A percentile compares a stretch with the other conserved stretches of the same genome.
These are phyloP conservation scores for Xiphophorus couchianus DNA, from an alignment of 2,113 vertebrate species.

Conservation along the genomic window DNA sequence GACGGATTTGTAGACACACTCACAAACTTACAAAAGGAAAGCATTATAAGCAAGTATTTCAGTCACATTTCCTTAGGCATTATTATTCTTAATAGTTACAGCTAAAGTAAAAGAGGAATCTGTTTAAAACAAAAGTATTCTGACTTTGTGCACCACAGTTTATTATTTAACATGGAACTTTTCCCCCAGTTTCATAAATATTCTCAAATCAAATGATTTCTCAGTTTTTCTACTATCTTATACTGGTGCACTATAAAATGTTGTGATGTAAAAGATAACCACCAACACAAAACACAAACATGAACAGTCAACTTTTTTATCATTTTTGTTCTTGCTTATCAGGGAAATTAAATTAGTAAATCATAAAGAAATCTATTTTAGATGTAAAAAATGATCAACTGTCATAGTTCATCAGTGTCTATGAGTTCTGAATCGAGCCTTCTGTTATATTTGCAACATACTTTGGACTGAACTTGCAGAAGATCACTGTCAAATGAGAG, in stretches of 20 bases:
- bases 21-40: not conserved
- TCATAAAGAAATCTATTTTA: no score
- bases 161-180: not conserved
- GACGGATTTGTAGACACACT: not conserved
- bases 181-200: not conserved
- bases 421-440: constrained; percentile 4
- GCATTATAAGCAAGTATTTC: not conserved
- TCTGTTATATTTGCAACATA: constrained; percentile 10
- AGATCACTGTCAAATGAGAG: not conserved
- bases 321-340: no score
- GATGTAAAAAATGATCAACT: no score
- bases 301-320: not conserved
- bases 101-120: not conserved
- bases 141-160: not conserved
- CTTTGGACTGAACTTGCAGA: constrained; percentile 5
- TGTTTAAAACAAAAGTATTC: not conserved
- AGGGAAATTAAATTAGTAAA: no score
- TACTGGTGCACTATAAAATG: not conserved
- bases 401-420: not conserved
- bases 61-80: not conserved
- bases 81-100: not conserved
- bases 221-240: no score
- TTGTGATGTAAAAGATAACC: not conserved
- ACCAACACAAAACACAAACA: not conserved
- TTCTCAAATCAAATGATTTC: no score